Conservation (phyloP, 1,140 invertebrate genomes). For the Sitophilus oryzae region DNA sequence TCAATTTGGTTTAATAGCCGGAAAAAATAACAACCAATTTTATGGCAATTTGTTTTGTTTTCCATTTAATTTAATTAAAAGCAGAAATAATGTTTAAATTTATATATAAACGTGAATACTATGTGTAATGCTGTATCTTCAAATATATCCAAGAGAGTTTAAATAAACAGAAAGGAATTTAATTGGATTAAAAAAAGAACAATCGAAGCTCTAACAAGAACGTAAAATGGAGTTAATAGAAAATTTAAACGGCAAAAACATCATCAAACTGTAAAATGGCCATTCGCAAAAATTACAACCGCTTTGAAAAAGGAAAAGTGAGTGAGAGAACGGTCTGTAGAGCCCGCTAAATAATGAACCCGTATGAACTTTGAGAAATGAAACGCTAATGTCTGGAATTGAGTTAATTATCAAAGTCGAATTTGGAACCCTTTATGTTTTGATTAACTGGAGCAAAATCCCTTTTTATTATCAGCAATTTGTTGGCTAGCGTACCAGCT, state of each 20-base stretch:
- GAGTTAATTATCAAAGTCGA: conserved; percentile 39
- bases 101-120: too few relatives aligned
- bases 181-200: too few relatives aligned
- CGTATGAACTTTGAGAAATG: conserved; percentile 42
- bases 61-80: too few relatives aligned
- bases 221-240: too few relatives aligned
- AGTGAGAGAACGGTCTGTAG: conserved; percentile 2
- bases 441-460: conserved; percentile 13
- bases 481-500: conserved; percentile 5
- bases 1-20: too few relatives aligned
- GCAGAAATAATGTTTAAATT: too few relatives aligned
- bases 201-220: not conserved
- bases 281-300: not conserved
- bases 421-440: conserved; percentile 13
- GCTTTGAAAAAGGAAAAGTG: conserved; percentile 1
- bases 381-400: conserved; percentile 29
- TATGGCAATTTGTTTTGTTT: too few relatives aligned
- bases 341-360: conserved; percentile 37
- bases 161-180: too few relatives aligned
- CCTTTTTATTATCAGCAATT: conserved; percentile 17
- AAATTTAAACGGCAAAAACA: too few relatives aligned
- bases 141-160: too few relatives aligned
- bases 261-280: conserved; percentile 1
- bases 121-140: too few relatives aligned
- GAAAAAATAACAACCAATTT: too few relatives aligned